These are phyloP conservation scores for Drosophila tsacasi DNA, from an alignment of 1,140 invertebrate species.

Conservation along the genomic window DNA sequence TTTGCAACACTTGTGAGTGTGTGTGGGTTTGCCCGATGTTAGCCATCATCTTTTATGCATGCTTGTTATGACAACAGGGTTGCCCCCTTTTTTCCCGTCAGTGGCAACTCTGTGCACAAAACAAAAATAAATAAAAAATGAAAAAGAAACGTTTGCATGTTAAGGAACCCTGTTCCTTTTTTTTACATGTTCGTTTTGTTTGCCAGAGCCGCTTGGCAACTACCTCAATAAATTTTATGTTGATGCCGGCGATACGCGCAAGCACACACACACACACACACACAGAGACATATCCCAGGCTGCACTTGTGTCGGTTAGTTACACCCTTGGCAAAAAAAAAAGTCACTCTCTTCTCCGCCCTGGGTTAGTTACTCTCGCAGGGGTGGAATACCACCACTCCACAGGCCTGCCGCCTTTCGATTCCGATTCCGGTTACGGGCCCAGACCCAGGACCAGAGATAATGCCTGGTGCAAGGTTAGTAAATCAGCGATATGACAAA, in stretches of 20 bases:
- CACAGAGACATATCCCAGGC: constrained; percentile 17
- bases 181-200: constrained; percentile 41
- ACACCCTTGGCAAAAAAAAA: constrained; percentile 40
- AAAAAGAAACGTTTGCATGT: constrained; percentile 52
- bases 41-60: constrained; percentile 63
- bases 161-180: constrained; percentile 27
- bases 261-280: constrained; percentile 36
- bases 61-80: constrained; percentile 69
- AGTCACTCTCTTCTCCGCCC: constrained; percentile 24
- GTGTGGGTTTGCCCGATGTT: not conserved
- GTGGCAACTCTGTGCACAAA: constrained; percentile 32
- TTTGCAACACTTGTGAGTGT: constrained; percentile 34
- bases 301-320: constrained; percentile 57
- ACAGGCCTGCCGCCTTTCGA: not conserved
- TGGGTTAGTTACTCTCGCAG: constrained; percentile 4
- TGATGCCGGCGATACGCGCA: constrained; percentile 63
- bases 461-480: constrained; percentile 74
- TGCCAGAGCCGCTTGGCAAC: constrained; percentile 57
- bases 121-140: constrained; percentile 1
- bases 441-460: constrained; percentile 54
- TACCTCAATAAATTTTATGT: constrained; percentile 81
- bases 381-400: constrained; percentile 34
- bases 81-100: constrained; percentile 24
- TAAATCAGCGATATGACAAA: constrained; percentile 81
- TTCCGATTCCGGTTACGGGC: constrained; percentile 15